These are phyloP conservation scores for Hassar affinis DNA, from an alignment of 2,113 vertebrate species.

Conservation along the genomic window DNA sequence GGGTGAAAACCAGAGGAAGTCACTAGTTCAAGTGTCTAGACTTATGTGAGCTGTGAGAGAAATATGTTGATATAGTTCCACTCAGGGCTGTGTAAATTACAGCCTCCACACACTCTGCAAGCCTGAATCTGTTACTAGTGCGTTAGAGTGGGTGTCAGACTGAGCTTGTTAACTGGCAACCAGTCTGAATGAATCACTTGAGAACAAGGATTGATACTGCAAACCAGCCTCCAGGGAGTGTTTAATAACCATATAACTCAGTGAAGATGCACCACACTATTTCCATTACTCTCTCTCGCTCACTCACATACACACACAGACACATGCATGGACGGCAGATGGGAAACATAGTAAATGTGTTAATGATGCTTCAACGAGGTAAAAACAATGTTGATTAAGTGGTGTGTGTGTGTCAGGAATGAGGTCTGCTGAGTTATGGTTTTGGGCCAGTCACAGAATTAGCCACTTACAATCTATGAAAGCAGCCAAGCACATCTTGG, in stretches of 20 bases:
- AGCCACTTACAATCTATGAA: not conserved
- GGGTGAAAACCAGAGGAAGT: not conserved
- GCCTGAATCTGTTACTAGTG: constrained; percentile 57
- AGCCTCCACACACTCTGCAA: constrained; percentile 11
- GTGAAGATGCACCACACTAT: constrained; percentile 11
- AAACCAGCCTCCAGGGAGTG: constrained; percentile 35
- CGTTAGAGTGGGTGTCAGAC: constrained; percentile 58
- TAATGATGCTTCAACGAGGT: not conserved
- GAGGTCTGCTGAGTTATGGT: constrained; percentile 26
- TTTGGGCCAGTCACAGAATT: constrained; percentile 11
- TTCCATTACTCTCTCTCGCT: constrained; percentile 27
- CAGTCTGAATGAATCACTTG: constrained; percentile 54
- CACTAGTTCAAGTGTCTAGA: not conserved
- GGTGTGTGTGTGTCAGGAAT: constrained; percentile 1
- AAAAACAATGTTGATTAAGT: constrained; percentile 8
- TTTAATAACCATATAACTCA: constrained; percentile 62
- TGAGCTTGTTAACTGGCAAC: constrained; percentile 55
- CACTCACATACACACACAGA: not conserved
- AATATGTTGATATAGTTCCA: constrained; percentile 50
- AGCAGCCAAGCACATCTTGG: not conserved
- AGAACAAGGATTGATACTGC: constrained; percentile 61
- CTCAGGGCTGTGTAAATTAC: constrained; percentile 36
- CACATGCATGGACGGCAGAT: not conserved
- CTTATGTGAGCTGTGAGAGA: constrained; percentile 26
- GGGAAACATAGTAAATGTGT: constrained; percentile 10